These are phyloP conservation scores for Callorhinus ursinus DNA, from an alignment of 2,113 vertebrate genomes.

Conservation along the genomic window DNA sequence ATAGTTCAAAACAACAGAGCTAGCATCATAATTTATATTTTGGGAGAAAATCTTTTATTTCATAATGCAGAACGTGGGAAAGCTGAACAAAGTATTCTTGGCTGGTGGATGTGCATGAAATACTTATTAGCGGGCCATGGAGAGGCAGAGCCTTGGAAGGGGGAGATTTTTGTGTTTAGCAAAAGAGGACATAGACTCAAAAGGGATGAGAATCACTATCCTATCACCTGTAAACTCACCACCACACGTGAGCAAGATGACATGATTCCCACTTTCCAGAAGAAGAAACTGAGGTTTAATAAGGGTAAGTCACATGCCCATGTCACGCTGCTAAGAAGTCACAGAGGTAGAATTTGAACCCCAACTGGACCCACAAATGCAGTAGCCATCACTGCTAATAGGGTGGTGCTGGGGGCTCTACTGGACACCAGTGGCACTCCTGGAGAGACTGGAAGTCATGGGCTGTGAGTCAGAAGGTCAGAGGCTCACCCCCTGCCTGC, in stretches of 20 bases:
- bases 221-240: neutral
- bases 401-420: rapidly evolving
- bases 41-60: neutral
- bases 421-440: neutral
- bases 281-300: neutral
- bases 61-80: neutral
- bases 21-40: neutral
- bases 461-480: neutral
- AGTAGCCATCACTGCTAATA: rapidly evolving
- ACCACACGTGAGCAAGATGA: neutral
- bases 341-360: neutral
- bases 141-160: neutral
- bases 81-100: neutral
- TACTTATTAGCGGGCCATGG: neutral
- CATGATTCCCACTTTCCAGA: neutral
- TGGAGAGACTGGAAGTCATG: neutral
- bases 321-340: neutral
- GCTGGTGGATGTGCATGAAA: neutral
- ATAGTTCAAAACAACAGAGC: neutral
- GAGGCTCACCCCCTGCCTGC: neutral
- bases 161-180: neutral
- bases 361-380: rapidly evolving
- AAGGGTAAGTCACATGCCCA: rapidly evolving
- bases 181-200: neutral
- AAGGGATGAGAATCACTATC: neutral